Evolutionary conservation across 2,797 vertebrate genomes (phyloP), one percentile per base, ranked within the genome.

Genomic region (Danio tinwini): DNA sequence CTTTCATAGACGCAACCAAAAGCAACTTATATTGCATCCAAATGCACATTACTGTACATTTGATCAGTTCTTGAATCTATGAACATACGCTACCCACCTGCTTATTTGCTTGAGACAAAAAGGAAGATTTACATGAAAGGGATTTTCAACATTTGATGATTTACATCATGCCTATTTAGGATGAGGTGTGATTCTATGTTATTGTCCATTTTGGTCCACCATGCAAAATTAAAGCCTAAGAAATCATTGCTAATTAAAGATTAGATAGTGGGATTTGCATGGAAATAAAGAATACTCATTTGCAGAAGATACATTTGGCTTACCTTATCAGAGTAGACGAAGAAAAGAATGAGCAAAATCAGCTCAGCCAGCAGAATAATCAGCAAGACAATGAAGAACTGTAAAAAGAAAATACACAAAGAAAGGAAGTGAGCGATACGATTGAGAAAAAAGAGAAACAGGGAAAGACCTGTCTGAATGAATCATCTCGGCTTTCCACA

Each of bases 301-400:
- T 40, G 16, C n/a, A 39, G 12, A 40, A 37, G 14, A 17, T 21
- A 42, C 44, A 45, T 55, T 63, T 65, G 17, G 78, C 95, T 93
- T 92, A 99, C 98, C 97, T 97, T 98, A 92, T 98, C 95, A 84
- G 96, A 96, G 92, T 99, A 99, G 86, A 98, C 96, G 78, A 99
- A 99, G 94, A 99, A 98, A 81, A 99, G 94, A 91, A 96, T 98
- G 76, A 99, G 93, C 69, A 99, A 71, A 88, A 99, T 98, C 91
- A 99, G 90, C 91, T 99, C 97, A 78, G 95, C 94, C 88, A 99
- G 94, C 74, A 99, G 96, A 89, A 99, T 98, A 88, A 95, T 90
- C 94, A 99, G 93, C 93, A 99, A 92, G 87, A 98, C 92, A 81
- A 99, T 94, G 95, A 99, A 99, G 94, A 99, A 99, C 98, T 99